Evolutionary conservation across 2,113 vertebrate species (phyloP).

Genomic region (Microtus ochrogaster): DNA sequence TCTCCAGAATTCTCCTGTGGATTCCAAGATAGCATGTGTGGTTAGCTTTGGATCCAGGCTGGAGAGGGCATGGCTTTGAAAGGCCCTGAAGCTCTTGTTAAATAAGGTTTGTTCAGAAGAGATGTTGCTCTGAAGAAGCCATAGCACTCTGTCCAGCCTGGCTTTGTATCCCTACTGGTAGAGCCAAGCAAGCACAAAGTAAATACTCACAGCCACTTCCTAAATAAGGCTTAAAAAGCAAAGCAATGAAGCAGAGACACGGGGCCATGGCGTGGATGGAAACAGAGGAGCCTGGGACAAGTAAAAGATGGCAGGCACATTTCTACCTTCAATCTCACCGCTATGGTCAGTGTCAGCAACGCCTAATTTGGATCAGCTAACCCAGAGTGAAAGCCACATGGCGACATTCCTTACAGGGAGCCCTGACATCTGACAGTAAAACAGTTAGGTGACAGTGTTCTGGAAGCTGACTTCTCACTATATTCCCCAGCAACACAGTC

Average conservation of each 20-base stretch:
- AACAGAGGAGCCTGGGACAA: not conserved
- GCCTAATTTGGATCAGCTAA: not conserved
- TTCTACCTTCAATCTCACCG: not conserved
- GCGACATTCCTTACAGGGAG: not conserved
- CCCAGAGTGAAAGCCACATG: not conserved
- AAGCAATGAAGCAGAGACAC: rapidly evolving
- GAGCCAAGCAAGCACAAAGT: rapidly evolving
- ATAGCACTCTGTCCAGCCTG: not conserved
- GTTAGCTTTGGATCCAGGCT: not conserved
- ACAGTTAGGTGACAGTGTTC: not conserved
- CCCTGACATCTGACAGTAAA: not conserved
- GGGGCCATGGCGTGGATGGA: not conserved
- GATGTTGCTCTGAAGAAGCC: not conserved
- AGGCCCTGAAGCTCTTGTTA: not conserved
- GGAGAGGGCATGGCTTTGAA: not conserved
- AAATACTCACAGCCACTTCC: not conserved
- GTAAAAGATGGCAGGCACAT: not conserved
- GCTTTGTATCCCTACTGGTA: rapidly evolving
- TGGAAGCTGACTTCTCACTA: not conserved
- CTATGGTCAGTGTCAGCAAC: not conserved
- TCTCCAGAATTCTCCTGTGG: not conserved
- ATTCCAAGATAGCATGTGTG: not conserved
- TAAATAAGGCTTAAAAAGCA: not conserved
- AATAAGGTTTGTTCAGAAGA: not conserved
- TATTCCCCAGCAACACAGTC: not conserved